Conservation (phyloP, 2,113 vertebrate species). For the Hipposideros armiger region DNA sequence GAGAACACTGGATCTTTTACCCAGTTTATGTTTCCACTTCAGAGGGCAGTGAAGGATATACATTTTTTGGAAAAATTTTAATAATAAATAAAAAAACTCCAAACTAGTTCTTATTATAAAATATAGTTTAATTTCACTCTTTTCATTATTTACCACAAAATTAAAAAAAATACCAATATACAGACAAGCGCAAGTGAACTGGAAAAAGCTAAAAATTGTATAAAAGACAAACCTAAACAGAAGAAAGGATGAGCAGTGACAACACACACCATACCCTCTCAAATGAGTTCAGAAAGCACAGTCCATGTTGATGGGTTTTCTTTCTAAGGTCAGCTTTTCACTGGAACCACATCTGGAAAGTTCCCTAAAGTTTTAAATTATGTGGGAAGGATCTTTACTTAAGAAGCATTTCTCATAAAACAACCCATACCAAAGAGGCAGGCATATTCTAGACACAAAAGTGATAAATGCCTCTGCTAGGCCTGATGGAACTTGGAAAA, state of each 20-base stretch:
- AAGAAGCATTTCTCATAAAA: constrained; percentile 31
- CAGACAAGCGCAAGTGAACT: not conserved
- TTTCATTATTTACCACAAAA: constrained; percentile 59
- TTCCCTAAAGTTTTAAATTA: constrained; percentile 56
- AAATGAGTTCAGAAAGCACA: not conserved
- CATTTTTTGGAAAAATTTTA: not conserved
- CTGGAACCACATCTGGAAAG: constrained; percentile 21
- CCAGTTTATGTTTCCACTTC: not conserved
- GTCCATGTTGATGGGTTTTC: not conserved
- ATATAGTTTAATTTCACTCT: constrained; percentile 72
- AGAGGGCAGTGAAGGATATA: not conserved
- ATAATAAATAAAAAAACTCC: not conserved
- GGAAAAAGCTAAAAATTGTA: constrained; percentile 63
- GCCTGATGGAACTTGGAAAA: not conserved
- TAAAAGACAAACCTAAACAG: constrained; percentile 38
- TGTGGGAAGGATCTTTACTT: constrained; percentile 16
- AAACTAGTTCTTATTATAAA: constrained; percentile 70
- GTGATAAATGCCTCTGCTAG: constrained; percentile 8
- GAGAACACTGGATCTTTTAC: not conserved
- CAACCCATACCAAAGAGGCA: constrained; percentile 6
- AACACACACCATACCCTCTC: not conserved
- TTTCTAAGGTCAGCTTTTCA: constrained; percentile 28
- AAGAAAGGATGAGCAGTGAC: not conserved
- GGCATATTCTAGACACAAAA: not conserved
- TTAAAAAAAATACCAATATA: constrained; percentile 66